Evolutionary conservation across 2,888 invertebrate genomes (phyloP).

Genomic region (Lissonota sp.): DNA sequence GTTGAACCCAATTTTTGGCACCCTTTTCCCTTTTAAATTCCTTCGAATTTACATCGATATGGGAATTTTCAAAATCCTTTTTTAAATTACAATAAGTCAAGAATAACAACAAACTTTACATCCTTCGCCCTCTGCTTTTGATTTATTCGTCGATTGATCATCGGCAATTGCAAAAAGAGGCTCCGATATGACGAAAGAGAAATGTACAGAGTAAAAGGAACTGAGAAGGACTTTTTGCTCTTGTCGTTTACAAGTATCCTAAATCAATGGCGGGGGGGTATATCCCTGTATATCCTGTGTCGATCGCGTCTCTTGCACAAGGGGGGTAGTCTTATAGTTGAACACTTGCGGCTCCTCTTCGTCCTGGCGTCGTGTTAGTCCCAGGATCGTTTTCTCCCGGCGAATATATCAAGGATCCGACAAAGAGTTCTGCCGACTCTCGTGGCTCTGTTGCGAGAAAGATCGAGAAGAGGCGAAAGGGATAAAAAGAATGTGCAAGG

Average conservation of each 20-base stretch:
- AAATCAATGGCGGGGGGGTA: slow-evolving; percentile 53
- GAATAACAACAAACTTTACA: not conserved
- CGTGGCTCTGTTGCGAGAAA: slow-evolving; percentile 11
- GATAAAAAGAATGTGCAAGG: slow-evolving; percentile 35
- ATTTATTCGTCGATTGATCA: slow-evolving; percentile 49
- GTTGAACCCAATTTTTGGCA: too few relatives aligned
- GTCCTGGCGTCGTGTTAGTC: slow-evolving; percentile 53
- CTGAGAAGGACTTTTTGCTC: slow-evolving; percentile 33
- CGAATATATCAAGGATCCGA: slow-evolving; percentile 57
- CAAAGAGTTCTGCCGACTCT: slow-evolving; percentile 59
- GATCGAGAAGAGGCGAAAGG: slow-evolving; percentile 19
- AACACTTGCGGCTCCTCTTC: slow-evolving; percentile 25
- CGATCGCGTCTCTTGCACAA: slow-evolving; percentile 18
- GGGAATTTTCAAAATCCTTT: too few relatives aligned
- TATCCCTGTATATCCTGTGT: slow-evolving; percentile 46
- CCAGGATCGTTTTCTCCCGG: slow-evolving; percentile 55
- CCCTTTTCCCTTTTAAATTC: too few relatives aligned
- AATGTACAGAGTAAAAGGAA: slow-evolving; percentile 16
- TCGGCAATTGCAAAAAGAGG: slow-evolving; percentile 16
- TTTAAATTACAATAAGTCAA: too few relatives aligned
- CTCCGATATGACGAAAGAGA: not conserved
- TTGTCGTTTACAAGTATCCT: slow-evolving; percentile 47
- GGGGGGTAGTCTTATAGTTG: slow-evolving; percentile 14
- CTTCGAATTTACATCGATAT: too few relatives aligned
- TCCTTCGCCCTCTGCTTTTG: slow-evolving; percentile 15